Evolutionary conservation across 1,140 invertebrate genomes (phyloP).

Genomic region (Gryon sp.): DNA sequence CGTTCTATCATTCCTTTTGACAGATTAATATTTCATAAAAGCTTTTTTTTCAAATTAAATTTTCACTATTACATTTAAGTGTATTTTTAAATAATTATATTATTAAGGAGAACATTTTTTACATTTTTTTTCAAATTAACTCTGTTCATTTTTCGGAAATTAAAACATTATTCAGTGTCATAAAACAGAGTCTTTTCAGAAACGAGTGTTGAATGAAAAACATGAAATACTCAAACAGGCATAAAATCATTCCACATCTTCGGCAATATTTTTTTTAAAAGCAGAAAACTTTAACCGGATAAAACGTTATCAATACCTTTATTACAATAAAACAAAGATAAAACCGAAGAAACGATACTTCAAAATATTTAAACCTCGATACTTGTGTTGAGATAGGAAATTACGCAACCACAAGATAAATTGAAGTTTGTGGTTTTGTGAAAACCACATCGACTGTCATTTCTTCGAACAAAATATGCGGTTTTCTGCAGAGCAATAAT

Average conservation of each 20-base stretch:
- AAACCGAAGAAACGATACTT: slow-evolving; percentile 2
- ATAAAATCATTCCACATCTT: too few relatives aligned
- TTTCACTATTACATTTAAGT: not conserved
- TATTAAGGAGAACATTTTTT: too few relatives aligned
- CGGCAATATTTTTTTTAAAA: too few relatives aligned
- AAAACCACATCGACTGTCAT: slow-evolving; percentile 42
- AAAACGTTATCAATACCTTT: too few relatives aligned
- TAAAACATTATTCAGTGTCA: too few relatives aligned
- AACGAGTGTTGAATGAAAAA: too few relatives aligned
- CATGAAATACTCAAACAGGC: too few relatives aligned
- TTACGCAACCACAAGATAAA: slow-evolving; percentile 52
- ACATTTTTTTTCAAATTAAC: too few relatives aligned
- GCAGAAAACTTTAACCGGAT: too few relatives aligned
- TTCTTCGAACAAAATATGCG: slow-evolving; percentile 47
- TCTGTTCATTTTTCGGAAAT: too few relatives aligned
- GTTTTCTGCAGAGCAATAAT: slow-evolving; percentile 11
- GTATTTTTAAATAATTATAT: too few relatives aligned
- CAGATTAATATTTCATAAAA: not conserved
- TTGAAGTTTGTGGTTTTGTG: slow-evolving; percentile 49
- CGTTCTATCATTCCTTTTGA: not conserved
- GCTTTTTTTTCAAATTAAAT: not conserved
- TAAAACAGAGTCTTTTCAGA: too few relatives aligned
- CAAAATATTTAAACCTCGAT: slow-evolving; percentile 36
- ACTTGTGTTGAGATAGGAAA: slow-evolving; percentile 41
- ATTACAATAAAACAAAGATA: not conserved